Conservation (phyloP, 2,888 invertebrate genomes). For the Sicus ferrugineus region DNA sequence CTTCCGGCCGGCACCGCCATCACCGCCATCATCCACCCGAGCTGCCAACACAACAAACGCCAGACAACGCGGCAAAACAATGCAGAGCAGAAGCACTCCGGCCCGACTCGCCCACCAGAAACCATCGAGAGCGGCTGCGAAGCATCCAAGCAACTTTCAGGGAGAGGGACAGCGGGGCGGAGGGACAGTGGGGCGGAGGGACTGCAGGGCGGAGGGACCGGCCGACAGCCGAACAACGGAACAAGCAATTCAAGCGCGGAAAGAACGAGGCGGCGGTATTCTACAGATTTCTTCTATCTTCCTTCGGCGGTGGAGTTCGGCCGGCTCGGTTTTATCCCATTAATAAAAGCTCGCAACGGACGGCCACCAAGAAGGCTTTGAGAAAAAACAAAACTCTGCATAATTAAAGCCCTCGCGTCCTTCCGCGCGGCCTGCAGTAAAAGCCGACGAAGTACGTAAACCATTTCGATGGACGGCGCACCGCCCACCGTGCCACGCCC, state of each 20-base stretch:
- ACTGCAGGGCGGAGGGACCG: background rate
- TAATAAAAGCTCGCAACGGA: slow-evolving; percentile 22
- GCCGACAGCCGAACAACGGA: background rate
- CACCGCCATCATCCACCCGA: slow-evolving; percentile 11
- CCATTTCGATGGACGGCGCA: background rate
- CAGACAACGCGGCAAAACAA: slow-evolving; percentile 3
- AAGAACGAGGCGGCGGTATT: background rate
- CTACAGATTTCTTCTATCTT: background rate
- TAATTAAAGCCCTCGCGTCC: slow-evolving; percentile 25
- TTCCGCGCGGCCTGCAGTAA: slow-evolving; percentile 8
- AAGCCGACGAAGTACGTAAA: slow-evolving; percentile 18
- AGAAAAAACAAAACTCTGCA: slow-evolving; percentile 16
- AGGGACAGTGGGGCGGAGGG: background rate
- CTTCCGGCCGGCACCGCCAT: slow-evolving; percentile 4
- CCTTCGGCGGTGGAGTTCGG: background rate
- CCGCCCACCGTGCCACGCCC: slow-evolving; percentile 10
- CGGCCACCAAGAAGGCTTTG: background rate
- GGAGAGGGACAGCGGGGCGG: slow-evolving; percentile 1
- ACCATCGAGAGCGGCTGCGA: slow-evolving; percentile 9
- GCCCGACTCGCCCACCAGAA: background rate
- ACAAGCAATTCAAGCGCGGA: background rate
- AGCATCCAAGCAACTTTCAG: slow-evolving; percentile 15
- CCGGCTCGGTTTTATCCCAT: slow-evolving; percentile 11
- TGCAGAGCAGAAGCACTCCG: background rate
- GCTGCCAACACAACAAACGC: background rate